phyloP scores from a whole-genome alignment of 2,113 vertebrate species.

The Phalacrocorax pelagicus region DNA sequence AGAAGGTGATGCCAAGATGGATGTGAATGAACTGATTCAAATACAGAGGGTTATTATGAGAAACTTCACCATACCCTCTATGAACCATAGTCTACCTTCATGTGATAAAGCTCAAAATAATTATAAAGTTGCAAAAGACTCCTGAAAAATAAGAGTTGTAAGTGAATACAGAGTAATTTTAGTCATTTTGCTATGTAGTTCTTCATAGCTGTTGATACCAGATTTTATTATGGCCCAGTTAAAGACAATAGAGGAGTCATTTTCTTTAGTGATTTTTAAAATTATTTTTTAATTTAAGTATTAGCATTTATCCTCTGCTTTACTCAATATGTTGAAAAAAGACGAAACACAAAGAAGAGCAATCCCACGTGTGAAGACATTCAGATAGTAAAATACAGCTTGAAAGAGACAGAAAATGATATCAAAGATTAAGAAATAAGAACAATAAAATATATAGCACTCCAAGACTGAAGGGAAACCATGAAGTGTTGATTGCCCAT shows the following conservation, averaged over 20 bases:
- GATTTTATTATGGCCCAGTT: not conserved
- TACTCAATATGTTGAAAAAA: not conserved
- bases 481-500: not conserved
- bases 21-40: not conserved
- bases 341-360: not conserved
- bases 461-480: not conserved
- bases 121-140: not conserved
- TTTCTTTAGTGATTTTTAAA: not conserved
- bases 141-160: not conserved
- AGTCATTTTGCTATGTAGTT: not conserved
- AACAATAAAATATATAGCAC: not conserved
- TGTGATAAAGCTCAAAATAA: not conserved
- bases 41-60: not conserved
- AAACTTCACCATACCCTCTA: not conserved
- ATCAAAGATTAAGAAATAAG: not conserved
- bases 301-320: not conserved
- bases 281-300: not conserved
- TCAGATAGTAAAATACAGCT: not conserved
- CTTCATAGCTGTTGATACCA: not conserved
- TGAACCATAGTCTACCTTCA: not conserved
- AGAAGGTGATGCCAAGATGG: not conserved
- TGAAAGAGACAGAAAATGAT: not conserved
- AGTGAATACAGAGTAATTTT: not conserved
- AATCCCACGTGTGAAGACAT: not conserved
- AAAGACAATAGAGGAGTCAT: not conserved